Base-by-base conservation (phyloP, 2,113 vertebrate genomes). In the Vanacampus margaritifer region DNA sequence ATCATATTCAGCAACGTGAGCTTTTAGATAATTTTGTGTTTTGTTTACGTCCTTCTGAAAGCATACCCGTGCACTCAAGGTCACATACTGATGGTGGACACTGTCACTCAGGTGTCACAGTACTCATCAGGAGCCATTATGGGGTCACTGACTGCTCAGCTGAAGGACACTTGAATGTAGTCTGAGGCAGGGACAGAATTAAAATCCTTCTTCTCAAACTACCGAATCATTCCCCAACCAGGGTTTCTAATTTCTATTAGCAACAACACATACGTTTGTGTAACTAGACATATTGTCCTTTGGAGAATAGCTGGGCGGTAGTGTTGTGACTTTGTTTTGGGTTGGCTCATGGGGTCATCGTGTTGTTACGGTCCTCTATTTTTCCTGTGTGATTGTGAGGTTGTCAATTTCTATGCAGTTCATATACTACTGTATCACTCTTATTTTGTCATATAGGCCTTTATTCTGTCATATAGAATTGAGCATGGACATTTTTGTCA, bases 101-200 rank as follows among this genome's bases (percentile, higher is more conserved):
- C 26, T 57, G 26, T 10, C 28, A 57, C 14, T 57, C 26, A 28
- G 26, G 26, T 57, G 54, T 57, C 54, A 56, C 54, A 56, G 26
- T 28, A 17, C 26, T 56, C 54, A 56, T 56, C 26, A 56, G 14
- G 54, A 56, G 26, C 24, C 26, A 57, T 57, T 57, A 57, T 10
- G 54, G 54, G 26, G 54, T 57, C 54, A 57, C 2, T 57, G 54
- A 6, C 26, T 6, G n/a, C n/a, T n/a, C n/a, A 32, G 26, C 54
- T 57, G 54, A 32, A 57, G 54, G 54, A 32, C 54, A 57, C 54
- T 57, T 57, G 54, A 35, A 32, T 32, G 54, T 17, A 57, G 54
- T 32, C 54, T 32, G 54, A 57, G 26, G 26, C 14, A 14, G 26
- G 32, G 13, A 6, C 54, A 17, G 14, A 57, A 57, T 57, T 57